A percentile compares a stretch with the other conserved stretches of the same genome.
phyloP scores from a whole-genome alignment of 2,888 invertebrate genomes.

The Miltochrista miniata region DNA sequence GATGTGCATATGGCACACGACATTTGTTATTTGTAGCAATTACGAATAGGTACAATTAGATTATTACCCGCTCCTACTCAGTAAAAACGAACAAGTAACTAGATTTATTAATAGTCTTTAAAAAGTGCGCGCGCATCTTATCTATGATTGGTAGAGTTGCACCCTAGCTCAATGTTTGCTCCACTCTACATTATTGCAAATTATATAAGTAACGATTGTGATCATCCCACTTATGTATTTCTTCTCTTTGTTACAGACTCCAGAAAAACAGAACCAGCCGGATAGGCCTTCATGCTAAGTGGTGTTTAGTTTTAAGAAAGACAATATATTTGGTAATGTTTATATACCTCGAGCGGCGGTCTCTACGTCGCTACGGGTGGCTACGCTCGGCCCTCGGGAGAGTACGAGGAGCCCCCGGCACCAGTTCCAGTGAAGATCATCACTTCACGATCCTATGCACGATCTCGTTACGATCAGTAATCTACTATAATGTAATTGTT shows the following conservation, averaged over 20 bases:
- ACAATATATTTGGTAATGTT: constrained; percentile 73
- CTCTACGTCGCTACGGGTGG: constrained; percentile 39
- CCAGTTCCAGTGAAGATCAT: constrained; percentile 75
- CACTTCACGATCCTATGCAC: constrained; percentile 71
- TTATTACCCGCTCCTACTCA: constrained; percentile 17
- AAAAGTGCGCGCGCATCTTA: constrained; percentile 72
- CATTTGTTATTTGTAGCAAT: constrained; percentile 68
- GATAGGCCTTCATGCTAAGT: constrained; percentile 83
- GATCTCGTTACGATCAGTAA: constrained; percentile 83
- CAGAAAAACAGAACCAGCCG: constrained; percentile 85
- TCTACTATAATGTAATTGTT: constrained; percentile 69
- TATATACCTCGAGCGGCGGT: constrained; percentile 64
- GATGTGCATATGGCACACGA: constrained; percentile 70
- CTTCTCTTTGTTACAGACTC: constrained; percentile 84
- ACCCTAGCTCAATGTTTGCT: constrained; percentile 33
- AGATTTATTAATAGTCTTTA: constrained; percentile 32
- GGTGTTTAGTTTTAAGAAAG: constrained; percentile 57
- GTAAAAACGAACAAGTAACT: constrained; percentile 31
- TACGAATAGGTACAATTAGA: constrained; percentile 53
- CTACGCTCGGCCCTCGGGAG: constrained; percentile 30
- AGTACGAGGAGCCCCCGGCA: constrained; percentile 32
- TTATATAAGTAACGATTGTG: neutral
- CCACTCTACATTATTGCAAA: too few relatives aligned
- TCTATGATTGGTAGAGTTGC: constrained; percentile 60
- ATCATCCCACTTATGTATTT: constrained; percentile 40